Evolutionary conservation across 2,888 invertebrate genomes (phyloP).

Genomic region (Endotricha flammealis): DNA sequence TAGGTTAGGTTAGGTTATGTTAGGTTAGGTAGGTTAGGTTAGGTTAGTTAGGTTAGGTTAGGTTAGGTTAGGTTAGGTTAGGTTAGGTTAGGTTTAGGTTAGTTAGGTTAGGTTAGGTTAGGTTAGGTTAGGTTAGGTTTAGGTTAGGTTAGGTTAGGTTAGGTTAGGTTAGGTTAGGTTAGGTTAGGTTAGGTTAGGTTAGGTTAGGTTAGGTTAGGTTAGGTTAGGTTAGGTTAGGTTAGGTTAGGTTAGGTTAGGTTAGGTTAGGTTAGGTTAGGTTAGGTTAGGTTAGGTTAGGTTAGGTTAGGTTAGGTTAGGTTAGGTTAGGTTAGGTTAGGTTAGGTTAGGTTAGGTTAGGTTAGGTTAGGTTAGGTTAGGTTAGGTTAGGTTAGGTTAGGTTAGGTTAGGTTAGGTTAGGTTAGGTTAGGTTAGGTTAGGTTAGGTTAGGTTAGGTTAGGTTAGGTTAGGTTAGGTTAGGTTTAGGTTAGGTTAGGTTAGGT

Average conservation of each 20-base stretch:
- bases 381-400: slow-evolving; percentile 14
- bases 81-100: slow-evolving; percentile 13
- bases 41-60: slow-evolving; percentile 14
- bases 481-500: slow-evolving; percentile 15
- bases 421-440: slow-evolving; percentile 19
- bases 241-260: slow-evolving; percentile 20
- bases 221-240: slow-evolving; percentile 23
- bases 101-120: slow-evolving; percentile 10
- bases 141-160: slow-evolving; percentile 19
- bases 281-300: slow-evolving; percentile 12
- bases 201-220: slow-evolving; percentile 24
- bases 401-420: slow-evolving; percentile 18
- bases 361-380: slow-evolving; percentile 16
- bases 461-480: slow-evolving; percentile 17
- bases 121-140: slow-evolving; percentile 18
- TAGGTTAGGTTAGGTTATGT: slow-evolving; percentile 15
- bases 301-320: slow-evolving; percentile 16
- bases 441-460: slow-evolving; percentile 19
- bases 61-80: slow-evolving; percentile 15
- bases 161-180: slow-evolving; percentile 21
- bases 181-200: slow-evolving; percentile 24
- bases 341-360: slow-evolving; percentile 15
- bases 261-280: slow-evolving; percentile 21
- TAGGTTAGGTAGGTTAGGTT: slow-evolving; percentile 18
- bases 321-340: slow-evolving; percentile 17